phyloP scores from a whole-genome alignment of 2,113 vertebrate species.

The Vombatus ursinus region DNA sequence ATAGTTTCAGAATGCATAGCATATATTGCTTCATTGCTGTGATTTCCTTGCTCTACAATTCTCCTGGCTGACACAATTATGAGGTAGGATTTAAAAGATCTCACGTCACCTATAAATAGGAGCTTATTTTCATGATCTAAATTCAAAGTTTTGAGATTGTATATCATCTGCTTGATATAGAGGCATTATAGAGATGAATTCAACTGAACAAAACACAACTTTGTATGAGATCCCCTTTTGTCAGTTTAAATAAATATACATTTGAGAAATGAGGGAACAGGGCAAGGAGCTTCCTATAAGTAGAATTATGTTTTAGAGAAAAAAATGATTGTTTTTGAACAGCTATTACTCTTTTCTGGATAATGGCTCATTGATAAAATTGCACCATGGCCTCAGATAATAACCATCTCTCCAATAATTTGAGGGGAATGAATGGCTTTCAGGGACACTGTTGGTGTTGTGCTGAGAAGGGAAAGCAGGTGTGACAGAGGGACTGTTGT shows the following conservation, averaged over 20 bases:
- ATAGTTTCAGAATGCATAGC: not conserved
- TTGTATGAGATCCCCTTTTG: not conserved
- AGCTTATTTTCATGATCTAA: too few relatives aligned
- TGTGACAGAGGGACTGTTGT: not conserved
- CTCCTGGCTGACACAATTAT: not conserved
- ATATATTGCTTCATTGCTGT: not conserved
- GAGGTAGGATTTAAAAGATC: not conserved
- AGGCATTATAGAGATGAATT: not conserved
- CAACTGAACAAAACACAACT: not conserved
- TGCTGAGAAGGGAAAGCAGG: not conserved
- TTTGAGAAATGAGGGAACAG: not conserved
- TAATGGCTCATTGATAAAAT: not conserved
- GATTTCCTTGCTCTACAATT: not conserved
- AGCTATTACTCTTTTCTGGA: not conserved
- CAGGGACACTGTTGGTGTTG: too few relatives aligned
- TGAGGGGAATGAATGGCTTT: not conserved
- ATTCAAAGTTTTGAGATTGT: too few relatives aligned
- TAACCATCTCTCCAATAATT: not conserved
- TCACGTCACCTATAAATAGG: too few relatives aligned
- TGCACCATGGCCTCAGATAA: not conserved
- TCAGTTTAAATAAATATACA: not conserved
- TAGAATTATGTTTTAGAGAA: not conserved
- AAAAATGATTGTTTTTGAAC: not conserved
- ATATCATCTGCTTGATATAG: not conserved
- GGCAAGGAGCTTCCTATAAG: not conserved